Conservation (phyloP, 2,797 vertebrate species). For the Choloepus didactylus region DNA sequence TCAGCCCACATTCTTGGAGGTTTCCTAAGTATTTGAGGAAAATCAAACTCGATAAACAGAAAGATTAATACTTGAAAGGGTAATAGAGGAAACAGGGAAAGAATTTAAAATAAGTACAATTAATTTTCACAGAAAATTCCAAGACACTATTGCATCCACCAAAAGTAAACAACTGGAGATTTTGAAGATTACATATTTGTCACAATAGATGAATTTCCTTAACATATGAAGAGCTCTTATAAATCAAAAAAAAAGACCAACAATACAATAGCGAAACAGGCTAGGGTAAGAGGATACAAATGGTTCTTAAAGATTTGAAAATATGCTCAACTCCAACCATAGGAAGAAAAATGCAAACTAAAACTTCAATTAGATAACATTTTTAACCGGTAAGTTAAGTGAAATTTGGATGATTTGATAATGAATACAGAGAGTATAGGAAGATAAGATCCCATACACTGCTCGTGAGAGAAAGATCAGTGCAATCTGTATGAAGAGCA, state of each 20-base stretch:
- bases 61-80: neutral
- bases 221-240: conserved; percentile 36
- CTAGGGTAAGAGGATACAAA: conserved; percentile 11
- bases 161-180: conserved; percentile 24
- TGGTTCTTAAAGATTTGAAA: conserved; percentile 39
- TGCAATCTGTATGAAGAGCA: neutral
- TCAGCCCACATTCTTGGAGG: neutral
- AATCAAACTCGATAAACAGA: neutral
- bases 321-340: neutral
- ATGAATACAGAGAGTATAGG: neutral
- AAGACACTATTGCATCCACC: conserved; percentile 9
- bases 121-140: conserved; percentile 31
- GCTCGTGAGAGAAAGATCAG: neutral
- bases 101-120: conserved; percentile 54
- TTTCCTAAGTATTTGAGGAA: neutral
- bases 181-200: conserved; percentile 32
- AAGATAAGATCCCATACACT: neutral
- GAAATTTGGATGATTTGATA: neutral
- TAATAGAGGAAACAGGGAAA: conserved; percentile 42
- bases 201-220: neutral
- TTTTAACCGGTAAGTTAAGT: neutral
- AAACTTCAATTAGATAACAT: conserved; percentile 2
- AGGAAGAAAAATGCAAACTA: conserved; percentile 31
- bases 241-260: conserved; percentile 39
- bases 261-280: neutral